Base-by-base conservation (phyloP, 2,888 invertebrate species). In the Sphaerophoria rueppellii region DNA sequence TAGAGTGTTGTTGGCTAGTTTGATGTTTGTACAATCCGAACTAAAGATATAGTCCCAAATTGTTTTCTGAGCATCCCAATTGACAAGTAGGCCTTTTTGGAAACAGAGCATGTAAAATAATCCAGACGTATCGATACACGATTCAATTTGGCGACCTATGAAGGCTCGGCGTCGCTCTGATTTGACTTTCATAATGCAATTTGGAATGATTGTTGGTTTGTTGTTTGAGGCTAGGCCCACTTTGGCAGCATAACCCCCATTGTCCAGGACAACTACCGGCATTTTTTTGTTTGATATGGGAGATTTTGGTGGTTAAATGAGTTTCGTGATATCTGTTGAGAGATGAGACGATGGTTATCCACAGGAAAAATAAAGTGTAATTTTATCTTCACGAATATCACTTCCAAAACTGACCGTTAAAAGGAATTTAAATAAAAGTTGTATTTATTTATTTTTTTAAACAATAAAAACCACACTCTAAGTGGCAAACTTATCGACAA, bases 161-260 rank as follows among this genome's bases (percentile, higher is more conserved):
- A 99, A 99, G 0, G 98, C 96, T 55, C 99, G 94, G 9, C 98
- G 95, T 71, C 98, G 93, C 91, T 99, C 99, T 69, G 97, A 98
- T 92, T 99, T 99, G 0, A 98, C 98, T 93, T 99, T 99, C 94
- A 98, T 98, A 37, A 99, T 97, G 89, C 97, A 98, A 92, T 99
- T 99, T 0, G 99, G 98, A 67, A 98, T 94, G 14, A 96, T 90
- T 89, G 95, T 95, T 6, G 97, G 95, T 77, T 95, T 92, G 85
- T 92, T 92, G 87, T 93, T 94, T 6, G 93, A 94, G 1, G 96
- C 94, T 88, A 95, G 94, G n/a, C 98, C 98, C 74, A 95, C 95
- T 94, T 98, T 98, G 0, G 96, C 95, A 0, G 95, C 94, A 89
- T 95, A 96, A 0, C 95, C 98, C 14, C 98, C 98, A 93, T 98